Evolutionary conservation across 2,113 vertebrate species (phyloP), one percentile per base, ranked within the genome.

Genomic region (Heterotis niloticus): DNA sequence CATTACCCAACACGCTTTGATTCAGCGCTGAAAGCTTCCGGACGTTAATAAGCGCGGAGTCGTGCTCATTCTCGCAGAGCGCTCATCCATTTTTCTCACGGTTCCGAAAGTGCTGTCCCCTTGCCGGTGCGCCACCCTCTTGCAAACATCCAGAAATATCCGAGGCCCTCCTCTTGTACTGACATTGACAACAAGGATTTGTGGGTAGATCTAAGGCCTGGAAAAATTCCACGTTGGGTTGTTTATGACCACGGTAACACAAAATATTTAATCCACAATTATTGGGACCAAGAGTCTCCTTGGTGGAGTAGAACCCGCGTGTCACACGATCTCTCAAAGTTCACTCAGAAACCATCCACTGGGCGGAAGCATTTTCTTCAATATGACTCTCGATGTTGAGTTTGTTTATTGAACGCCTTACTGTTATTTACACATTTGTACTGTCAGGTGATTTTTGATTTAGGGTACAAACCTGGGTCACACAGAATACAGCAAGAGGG

Each of bases 1-100:
- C 64, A 80, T 82, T 83, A 79, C 72, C 26, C 26, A 80, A 18
- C 56, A 81, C 70, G 72, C 68, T 78, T 76, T 81, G 70, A 76
- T 78, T 64, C 29, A 74, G 51, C 29, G 44, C 59, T 52, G 66
- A 64, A 73, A 79, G 29, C 29, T 73, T 59, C 23, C 51, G 26
- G 62, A 67, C 57, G 24, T 72, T 79, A 72, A 66, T 57, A 51
- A 23, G 51, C 10, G 23, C 2, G 3, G 56, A 52, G 24, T 52
- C 28, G 9, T 67, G 51, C 16, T 67, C 69, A 73, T 56, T 65
- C 60, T 23, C 62, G 34, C 44, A 64, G 64, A 68, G 29, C 20
- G 62, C 26, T 34, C 23, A 51, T 56, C 18, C 62, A 65, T 76
- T 60, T 82, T 76, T 84, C 67, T 82, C 71, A 65, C n/a, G 26